These are phyloP conservation scores for Ochotona princeps DNA, from an alignment of 2,113 vertebrate species.

Conservation along the genomic window DNA sequence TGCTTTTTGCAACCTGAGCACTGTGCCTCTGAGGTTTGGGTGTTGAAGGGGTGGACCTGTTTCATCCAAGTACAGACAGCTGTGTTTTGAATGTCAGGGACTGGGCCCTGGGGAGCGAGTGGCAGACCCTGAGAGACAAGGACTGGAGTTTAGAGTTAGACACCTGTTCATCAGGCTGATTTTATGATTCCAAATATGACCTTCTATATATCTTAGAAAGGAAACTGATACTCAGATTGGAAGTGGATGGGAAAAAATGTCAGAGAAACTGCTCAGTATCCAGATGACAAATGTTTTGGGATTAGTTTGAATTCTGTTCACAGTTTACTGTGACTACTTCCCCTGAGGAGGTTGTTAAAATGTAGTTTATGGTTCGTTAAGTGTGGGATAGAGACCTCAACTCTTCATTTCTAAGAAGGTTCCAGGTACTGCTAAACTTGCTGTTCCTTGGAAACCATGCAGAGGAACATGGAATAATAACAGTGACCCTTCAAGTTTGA, in stretches of 20 bases:
- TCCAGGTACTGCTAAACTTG: too few species aligned
- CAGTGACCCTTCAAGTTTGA: background rate
- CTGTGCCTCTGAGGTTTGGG: too few species aligned
- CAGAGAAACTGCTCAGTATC: background rate
- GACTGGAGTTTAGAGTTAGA: background rate
- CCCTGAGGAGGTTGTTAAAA: background rate
- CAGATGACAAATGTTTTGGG: background rate
- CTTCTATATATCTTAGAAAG: background rate
- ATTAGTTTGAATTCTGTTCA: background rate
- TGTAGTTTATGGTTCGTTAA: background rate
- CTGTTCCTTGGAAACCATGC: rapidly evolving
- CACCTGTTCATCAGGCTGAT: background rate
- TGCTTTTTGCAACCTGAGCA: background rate
- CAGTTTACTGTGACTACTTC: too few species aligned
- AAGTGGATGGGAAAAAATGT: background rate
- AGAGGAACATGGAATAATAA: background rate
- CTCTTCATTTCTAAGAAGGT: background rate
- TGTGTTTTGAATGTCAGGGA: background rate
- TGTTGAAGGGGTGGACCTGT: too few species aligned
- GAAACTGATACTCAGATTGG: rapidly evolving
- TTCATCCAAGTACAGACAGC: rapidly evolving
- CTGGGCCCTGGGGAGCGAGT: rapidly evolving
- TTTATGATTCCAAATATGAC: background rate
- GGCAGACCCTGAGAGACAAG: background rate
- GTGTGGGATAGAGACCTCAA: background rate